These are phyloP conservation scores for Leptopilina boulardi DNA, from an alignment of 1,140 invertebrate genomes.

Conservation along the genomic window DNA sequence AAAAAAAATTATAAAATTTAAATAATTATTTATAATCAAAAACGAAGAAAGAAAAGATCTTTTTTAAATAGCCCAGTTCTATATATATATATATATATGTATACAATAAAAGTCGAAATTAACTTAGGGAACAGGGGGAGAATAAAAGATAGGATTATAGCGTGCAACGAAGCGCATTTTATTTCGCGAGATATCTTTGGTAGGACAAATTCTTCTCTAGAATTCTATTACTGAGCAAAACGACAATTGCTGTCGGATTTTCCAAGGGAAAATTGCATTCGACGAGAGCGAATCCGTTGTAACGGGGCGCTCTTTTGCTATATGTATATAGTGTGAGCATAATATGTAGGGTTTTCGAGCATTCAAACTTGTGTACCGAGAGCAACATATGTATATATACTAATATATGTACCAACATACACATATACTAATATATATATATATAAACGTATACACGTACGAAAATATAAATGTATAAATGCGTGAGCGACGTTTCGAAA, in stretches of 20 bases:
- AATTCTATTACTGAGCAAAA: conserved; percentile 6
- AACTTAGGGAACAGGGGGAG: background rate
- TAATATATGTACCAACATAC: too few relatives aligned
- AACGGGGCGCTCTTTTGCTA: background rate
- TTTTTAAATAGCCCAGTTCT: too few relatives aligned
- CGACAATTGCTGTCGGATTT: conserved; percentile 3
- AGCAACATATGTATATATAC: too few relatives aligned
- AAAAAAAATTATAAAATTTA: too few relatives aligned
- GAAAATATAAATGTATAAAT: too few relatives aligned
- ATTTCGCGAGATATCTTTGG: conserved; percentile 9
- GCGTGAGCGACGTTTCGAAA: background rate
- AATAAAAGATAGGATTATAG: conserved; percentile 7
- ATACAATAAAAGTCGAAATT: conserved; percentile 6
- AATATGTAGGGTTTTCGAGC: background rate
- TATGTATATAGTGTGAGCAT: background rate
- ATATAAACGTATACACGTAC: too few relatives aligned
- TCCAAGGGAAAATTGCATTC: conserved; percentile 9
- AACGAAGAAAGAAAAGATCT: too few relatives aligned
- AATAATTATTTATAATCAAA: too few relatives aligned
- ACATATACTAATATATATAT: too few relatives aligned
- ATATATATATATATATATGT: too few relatives aligned
- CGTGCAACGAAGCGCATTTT: conserved; percentile 8
- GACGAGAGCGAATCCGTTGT: background rate
- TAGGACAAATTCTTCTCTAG: conserved; percentile 9
- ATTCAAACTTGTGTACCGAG: background rate